phyloP scores from a whole-genome alignment of 2,888 invertebrate genomes.

The Slavum lentiscoides region DNA sequence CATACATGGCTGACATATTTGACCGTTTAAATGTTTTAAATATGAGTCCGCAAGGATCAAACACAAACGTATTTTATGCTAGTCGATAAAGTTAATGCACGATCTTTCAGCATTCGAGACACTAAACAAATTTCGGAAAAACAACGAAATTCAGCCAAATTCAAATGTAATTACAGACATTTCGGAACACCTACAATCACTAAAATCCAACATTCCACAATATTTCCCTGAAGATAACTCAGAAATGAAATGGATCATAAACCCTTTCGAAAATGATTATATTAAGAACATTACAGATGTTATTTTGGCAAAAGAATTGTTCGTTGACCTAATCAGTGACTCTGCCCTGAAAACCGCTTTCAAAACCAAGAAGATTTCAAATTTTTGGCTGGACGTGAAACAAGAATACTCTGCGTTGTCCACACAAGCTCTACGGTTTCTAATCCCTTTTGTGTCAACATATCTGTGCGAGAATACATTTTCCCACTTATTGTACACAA shows the following conservation, averaged over 20 bases:
- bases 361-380: constrained; percentile 34
- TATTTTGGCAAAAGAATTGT: constrained; percentile 44
- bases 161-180: constrained; percentile 34
- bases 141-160: constrained; percentile 31
- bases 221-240: constrained; percentile 28
- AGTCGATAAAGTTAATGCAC: no score
- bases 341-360: constrained; percentile 39
- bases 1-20: no score
- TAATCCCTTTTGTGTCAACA: constrained; percentile 43
- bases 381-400: constrained; percentile 41
- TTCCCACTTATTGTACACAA: constrained; percentile 41
- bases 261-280: constrained; percentile 21
- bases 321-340: constrained; percentile 45
- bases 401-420: constrained; percentile 43
- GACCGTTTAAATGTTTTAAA: no score
- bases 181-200: constrained; percentile 35
- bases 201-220: constrained; percentile 20
- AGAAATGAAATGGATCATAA: constrained; percentile 34
- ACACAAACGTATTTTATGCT: no score
- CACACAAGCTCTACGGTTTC: constrained; percentile 33
- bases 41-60: no score
- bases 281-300: constrained; percentile 32
- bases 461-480: constrained; percentile 49
- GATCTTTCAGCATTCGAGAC: constrained; percentile 24
- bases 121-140: constrained; percentile 18